Percentiles rank a stretch among this genome's conserved stretches.
phyloP scores from a whole-genome alignment of 1,140 invertebrate species.

The Euborellia annulipes region DNA sequence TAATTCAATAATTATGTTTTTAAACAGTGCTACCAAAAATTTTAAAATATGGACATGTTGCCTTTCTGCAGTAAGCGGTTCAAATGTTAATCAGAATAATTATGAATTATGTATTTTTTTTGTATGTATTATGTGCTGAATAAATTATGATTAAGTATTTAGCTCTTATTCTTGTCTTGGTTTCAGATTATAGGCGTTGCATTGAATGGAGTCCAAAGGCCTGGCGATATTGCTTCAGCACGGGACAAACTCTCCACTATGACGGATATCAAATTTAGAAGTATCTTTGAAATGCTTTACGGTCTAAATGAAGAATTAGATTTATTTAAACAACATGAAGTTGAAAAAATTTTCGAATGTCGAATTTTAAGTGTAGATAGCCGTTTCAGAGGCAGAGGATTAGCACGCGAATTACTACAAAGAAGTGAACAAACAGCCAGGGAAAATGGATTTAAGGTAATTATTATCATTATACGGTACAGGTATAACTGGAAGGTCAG shows the following conservation, averaged over 20 bases:
- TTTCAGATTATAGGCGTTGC: slow-evolving; percentile 46
- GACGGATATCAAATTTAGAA: slow-evolving; percentile 42
- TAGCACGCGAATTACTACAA: slow-evolving; percentile 50
- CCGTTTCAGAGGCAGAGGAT: slow-evolving; percentile 45
- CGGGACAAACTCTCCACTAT: slow-evolving; percentile 36
- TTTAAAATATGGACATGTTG: too few relatives aligned
- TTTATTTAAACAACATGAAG: slow-evolving; percentile 42
- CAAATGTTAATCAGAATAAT: too few relatives aligned
- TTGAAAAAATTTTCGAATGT: slow-evolving; percentile 60
- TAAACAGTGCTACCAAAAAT: too few relatives aligned
- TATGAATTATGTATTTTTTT: too few relatives aligned
- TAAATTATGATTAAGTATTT: too few relatives aligned
- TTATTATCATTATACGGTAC: too few relatives aligned
- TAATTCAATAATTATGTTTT: too few relatives aligned
- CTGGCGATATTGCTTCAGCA: slow-evolving; percentile 38
- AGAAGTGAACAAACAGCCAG: slow-evolving; percentile 45
- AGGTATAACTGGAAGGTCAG: too few relatives aligned
- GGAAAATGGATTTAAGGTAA: slow-evolving; percentile 49
- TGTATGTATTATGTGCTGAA: too few relatives aligned
- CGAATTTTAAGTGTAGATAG: slow-evolving; percentile 60
- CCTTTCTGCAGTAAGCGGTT: too few relatives aligned
- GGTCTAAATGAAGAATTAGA: slow-evolving; percentile 41
- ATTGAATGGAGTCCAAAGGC: slow-evolving; percentile 41
- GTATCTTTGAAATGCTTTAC: slow-evolving; percentile 46
- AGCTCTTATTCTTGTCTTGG: neutral